Evolutionary conservation across 2,113 vertebrate genomes (phyloP).

Genomic region (Rhadina sibilatrix): DNA sequence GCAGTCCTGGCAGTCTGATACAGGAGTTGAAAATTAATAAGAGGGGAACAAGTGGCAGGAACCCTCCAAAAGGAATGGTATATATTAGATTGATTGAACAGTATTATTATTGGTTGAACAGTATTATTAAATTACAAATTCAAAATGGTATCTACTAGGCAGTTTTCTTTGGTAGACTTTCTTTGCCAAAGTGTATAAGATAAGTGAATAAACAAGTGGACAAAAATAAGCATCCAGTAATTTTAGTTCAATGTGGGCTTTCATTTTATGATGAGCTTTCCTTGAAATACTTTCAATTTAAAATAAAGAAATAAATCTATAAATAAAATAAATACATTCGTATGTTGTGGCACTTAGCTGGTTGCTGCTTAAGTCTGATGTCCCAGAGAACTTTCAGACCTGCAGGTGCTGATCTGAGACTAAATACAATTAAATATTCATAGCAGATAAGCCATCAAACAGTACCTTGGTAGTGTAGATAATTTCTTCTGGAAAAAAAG

Average conservation of each 20-base stretch:
- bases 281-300: background rate
- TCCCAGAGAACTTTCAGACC: background rate
- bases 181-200: background rate
- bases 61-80: background rate
- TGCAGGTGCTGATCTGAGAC: background rate
- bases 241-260: background rate
- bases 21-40: background rate
- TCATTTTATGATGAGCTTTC: background rate
- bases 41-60: background rate
- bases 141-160: background rate
- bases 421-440: background rate
- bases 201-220: background rate
- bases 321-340: background rate
- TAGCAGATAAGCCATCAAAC: background rate
- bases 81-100: background rate
- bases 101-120: background rate
- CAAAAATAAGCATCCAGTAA: background rate
- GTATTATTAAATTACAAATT: background rate
- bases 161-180: background rate
- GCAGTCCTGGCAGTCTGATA: background rate
- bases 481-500: background rate
- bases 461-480: background rate
- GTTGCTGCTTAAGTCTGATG: background rate
- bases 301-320: background rate
- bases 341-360: background rate